These are phyloP conservation scores for Sminthurides aquaticus DNA, from an alignment of 2,888 invertebrate genomes.

Conservation along the genomic window DNA sequence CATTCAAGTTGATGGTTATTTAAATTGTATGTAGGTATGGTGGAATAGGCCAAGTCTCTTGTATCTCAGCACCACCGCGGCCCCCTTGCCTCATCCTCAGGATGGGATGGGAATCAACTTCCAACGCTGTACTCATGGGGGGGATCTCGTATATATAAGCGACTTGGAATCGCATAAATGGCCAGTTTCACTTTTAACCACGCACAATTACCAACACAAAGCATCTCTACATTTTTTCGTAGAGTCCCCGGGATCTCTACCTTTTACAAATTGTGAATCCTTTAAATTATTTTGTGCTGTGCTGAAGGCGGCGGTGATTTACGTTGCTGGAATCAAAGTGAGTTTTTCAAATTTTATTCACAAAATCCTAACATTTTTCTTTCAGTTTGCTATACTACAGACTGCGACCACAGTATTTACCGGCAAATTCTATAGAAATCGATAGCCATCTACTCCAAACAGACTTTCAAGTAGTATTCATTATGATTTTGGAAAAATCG, in stretches of 20 bases:
- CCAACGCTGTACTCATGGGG: background rate
- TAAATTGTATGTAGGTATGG: background rate
- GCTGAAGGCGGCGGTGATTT: background rate
- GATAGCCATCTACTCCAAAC: too few relatives aligned
- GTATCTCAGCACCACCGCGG: background rate
- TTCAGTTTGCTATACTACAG: too few relatives aligned
- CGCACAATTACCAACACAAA: background rate
- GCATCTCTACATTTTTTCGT: background rate
- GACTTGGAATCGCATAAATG: background rate
- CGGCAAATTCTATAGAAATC: too few relatives aligned
- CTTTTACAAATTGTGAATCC: background rate
- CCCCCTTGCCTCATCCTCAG: background rate
- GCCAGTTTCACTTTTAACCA: conserved; percentile 8
- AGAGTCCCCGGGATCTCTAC: conserved; percentile 3
- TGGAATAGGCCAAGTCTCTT: background rate
- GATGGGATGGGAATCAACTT: too few relatives aligned
- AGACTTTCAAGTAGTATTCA: too few relatives aligned
- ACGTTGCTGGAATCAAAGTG: background rate
- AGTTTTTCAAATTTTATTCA: too few relatives aligned
- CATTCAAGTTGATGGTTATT: background rate
- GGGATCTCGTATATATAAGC: conserved; percentile 3
- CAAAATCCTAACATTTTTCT: too few relatives aligned
- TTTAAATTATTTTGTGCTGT: background rate
- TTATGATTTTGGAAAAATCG: too few relatives aligned
- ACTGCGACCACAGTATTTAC: too few relatives aligned